Evolutionary conservation across 2,797 vertebrate species (phyloP).

Genomic region (Gallirallus australis): DNA sequence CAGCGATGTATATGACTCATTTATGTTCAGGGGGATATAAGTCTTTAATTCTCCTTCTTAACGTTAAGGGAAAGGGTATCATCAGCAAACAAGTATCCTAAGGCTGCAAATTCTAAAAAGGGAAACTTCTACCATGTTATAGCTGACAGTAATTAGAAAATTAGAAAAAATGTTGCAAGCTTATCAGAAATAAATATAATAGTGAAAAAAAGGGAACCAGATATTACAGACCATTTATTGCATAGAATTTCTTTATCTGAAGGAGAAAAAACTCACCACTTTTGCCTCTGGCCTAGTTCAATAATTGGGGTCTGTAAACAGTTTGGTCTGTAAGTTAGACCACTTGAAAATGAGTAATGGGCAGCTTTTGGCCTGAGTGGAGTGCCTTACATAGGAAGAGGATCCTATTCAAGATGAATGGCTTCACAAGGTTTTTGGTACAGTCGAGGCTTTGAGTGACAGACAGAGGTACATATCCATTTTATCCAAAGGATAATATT

Average conservation of each 20-base stretch:
- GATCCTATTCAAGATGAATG: background rate
- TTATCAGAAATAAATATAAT: background rate
- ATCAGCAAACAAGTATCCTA: background rate
- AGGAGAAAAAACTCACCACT: background rate
- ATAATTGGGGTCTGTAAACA: background rate
- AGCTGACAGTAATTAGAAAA: background rate
- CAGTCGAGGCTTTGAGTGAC: background rate
- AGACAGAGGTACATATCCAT: accelerated
- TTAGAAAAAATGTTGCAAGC: background rate
- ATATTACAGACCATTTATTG: background rate
- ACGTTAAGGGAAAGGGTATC: background rate
- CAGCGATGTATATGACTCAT: background rate
- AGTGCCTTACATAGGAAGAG: background rate
- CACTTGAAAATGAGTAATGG: background rate
- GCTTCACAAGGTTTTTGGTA: background rate
- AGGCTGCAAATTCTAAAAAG: background rate
- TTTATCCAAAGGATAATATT: background rate
- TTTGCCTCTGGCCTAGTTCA: background rate
- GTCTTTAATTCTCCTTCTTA: background rate
- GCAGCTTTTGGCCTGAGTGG: background rate
- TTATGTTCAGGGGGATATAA: background rate
- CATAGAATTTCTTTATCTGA: background rate
- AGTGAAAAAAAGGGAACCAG: background rate
- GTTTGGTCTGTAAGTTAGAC: background rate
- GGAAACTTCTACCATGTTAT: background rate